Evolutionary conservation across 2,797 vertebrate species (phyloP).

Genomic region (Myripristis murdjan): DNA sequence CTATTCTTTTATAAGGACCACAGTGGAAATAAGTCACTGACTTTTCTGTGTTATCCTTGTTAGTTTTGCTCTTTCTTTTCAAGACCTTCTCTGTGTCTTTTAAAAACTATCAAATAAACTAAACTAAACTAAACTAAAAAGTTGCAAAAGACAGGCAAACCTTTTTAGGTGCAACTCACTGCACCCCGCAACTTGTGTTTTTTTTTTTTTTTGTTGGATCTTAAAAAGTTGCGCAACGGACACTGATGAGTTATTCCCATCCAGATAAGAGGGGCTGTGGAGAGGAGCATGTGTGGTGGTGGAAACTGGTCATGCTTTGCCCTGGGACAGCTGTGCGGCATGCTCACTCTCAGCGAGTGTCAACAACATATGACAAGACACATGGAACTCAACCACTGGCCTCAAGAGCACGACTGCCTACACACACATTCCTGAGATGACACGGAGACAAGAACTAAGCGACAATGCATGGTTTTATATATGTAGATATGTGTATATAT

Average conservation of each 20-base stretch:
- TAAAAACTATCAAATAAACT: too few species aligned
- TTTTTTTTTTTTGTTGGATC: not conserved
- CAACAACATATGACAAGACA: conserved; percentile 76
- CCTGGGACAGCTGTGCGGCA: conserved; percentile 59
- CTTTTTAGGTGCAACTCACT: not conserved
- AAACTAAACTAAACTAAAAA: not conserved
- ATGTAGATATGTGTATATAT: not conserved
- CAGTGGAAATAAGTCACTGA: too few species aligned
- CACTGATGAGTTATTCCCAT: conserved; percentile 3
- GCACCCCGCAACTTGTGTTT: not conserved
- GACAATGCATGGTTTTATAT: not conserved
- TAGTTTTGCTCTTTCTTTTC: too few species aligned
- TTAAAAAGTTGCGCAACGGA: not conserved
- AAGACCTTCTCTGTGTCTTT: too few species aligned
- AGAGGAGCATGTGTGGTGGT: conserved; percentile 27
- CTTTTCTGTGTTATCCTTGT: too few species aligned
- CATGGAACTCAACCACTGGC: conserved; percentile 59
- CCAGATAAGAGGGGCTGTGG: not conserved
- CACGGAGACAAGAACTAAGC: not conserved
- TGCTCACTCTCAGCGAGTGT: conserved; percentile 58
- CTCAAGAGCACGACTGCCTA: conserved; percentile 41
- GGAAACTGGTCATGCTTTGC: conserved; percentile 68
- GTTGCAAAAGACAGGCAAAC: not conserved
- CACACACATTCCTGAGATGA: conserved; percentile 31
- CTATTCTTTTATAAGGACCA: too few species aligned